A percentile compares a stretch with the other conserved stretches of the same genome.
Evolutionary conservation across 2,113 vertebrate genomes (phyloP).

Genomic region (Nothobranchius kuhntae): DNA sequence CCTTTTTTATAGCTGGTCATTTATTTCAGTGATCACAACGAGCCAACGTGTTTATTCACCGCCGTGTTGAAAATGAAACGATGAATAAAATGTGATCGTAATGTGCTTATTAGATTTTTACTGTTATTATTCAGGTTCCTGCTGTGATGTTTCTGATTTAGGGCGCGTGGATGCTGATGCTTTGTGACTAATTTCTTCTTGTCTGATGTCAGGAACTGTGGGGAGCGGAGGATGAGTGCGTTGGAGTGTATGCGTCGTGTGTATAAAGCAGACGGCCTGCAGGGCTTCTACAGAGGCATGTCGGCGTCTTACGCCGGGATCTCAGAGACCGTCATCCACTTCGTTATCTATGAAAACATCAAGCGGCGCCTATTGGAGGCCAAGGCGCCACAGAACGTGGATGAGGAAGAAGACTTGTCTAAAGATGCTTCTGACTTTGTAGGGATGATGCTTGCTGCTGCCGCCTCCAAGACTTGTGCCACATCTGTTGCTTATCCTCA

Average conservation of each 20-base stretch:
- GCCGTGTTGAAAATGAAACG: no score
- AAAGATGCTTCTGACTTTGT: constrained; percentile 94
- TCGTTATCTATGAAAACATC: constrained; percentile 99
- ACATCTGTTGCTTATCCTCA: constrained; percentile 96
- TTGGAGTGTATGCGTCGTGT: constrained; percentile 91
- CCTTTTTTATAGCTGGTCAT: no score
- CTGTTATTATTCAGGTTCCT: no score
- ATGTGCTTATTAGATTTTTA: no score
- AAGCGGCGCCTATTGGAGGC: constrained; percentile 89
- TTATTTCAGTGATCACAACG: no score
- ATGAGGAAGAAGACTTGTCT: constrained; percentile 86
- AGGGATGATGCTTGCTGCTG: constrained; percentile 97
- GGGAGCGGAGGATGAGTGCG: constrained; percentile 90
- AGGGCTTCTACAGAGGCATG: constrained; percentile 97
- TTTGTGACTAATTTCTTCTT: no score
- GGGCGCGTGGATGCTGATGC: background rate
- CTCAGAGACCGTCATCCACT: constrained; percentile 99
- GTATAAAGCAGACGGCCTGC: constrained; percentile 88
- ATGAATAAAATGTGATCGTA: no score
- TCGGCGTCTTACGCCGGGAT: constrained; percentile 97
- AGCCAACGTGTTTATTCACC: no score
- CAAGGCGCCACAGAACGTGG: constrained; percentile 86
- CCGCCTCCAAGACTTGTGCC: constrained; percentile 97
- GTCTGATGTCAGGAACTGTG: constrained; percentile 83
- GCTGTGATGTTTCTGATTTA: background rate